Percentiles rank a stretch among this genome's conserved stretches.
Evolutionary conservation across 1,140 invertebrate genomes (phyloP).

Genomic region (Hypothenemus hampei): DNA sequence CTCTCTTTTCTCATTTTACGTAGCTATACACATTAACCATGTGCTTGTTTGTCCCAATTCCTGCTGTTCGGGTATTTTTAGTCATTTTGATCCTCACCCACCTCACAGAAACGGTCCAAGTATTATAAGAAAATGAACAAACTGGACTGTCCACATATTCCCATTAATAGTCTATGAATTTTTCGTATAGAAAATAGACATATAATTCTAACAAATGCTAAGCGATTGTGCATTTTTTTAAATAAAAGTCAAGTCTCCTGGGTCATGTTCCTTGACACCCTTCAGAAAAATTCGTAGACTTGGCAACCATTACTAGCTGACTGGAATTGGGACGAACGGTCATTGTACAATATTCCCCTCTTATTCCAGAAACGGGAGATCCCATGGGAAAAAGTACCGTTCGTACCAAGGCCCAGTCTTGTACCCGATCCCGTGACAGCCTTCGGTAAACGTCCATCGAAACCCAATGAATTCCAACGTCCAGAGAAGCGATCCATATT

Average conservation of each 20-base stretch:
- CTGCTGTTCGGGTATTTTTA: slow-evolving; percentile 18
- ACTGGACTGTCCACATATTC: not conserved
- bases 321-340: slow-evolving; percentile 30
- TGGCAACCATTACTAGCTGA: not conserved
- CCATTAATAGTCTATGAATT: not conserved
- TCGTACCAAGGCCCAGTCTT: slow-evolving; percentile 73
- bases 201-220: not conserved
- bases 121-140: too few species aligned
- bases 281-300: not conserved
- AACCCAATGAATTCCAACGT: slow-evolving; percentile 23
- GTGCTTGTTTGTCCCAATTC: slow-evolving; percentile 28
- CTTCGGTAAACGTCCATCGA: slow-evolving; percentile 58
- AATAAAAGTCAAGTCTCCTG: too few species aligned
- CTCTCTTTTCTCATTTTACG: too few species aligned
- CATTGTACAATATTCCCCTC: slow-evolving; percentile 37
- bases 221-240: too few species aligned
- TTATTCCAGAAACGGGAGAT: slow-evolving; percentile 68
- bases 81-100: slow-evolving; percentile 1
- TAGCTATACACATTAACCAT: slow-evolving; percentile 8
- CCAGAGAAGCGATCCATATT: slow-evolving; percentile 31
- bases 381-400: slow-evolving; percentile 79
- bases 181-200: not conserved
- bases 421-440: slow-evolving; percentile 76
- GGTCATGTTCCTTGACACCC: not conserved
- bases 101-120: too few species aligned